These are phyloP conservation scores for Gymnarchus niloticus DNA, from an alignment of 2,113 vertebrate species.

Conservation along the genomic window DNA sequence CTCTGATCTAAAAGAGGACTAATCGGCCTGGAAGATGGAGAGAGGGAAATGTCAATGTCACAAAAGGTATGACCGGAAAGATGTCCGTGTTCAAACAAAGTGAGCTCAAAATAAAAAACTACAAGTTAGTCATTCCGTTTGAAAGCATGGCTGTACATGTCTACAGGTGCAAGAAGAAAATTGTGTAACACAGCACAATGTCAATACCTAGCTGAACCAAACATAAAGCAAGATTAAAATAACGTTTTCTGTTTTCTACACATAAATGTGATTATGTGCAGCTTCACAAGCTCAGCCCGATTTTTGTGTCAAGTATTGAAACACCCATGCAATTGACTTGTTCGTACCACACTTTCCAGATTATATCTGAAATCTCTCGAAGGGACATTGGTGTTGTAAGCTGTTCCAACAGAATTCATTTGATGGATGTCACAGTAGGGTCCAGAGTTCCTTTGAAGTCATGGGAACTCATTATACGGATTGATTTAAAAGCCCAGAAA, in stretches of 20 bases:
- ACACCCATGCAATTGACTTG: too few species aligned
- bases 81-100: not conserved
- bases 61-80: slow-evolving; percentile 16
- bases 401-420: slow-evolving; percentile 51
- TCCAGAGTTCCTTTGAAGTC: slow-evolving; percentile 52
- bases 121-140: not conserved
- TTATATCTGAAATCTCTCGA: slow-evolving; percentile 40
- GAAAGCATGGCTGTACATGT: not conserved
- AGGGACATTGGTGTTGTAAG: slow-evolving; percentile 37
- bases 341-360: slow-evolving; percentile 21
- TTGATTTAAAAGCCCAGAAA: slow-evolving; percentile 63
- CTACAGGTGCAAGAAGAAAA: not conserved
- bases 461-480: slow-evolving; percentile 61
- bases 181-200: not conserved
- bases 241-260: not conserved
- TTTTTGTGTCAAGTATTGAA: not conserved
- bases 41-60: slow-evolving; percentile 56
- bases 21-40: slow-evolving; percentile 76
- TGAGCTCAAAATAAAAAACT: not conserved
- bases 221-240: not conserved
- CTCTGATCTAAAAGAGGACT: slow-evolving; percentile 97
- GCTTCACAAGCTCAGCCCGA: too few species aligned
- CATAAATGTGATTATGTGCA: not conserved
- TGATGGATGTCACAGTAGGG: slow-evolving; percentile 54
- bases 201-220: too few species aligned